Base-by-base conservation (phyloP, 2,113 vertebrate species). In the Eublepharis macularius region DNA sequence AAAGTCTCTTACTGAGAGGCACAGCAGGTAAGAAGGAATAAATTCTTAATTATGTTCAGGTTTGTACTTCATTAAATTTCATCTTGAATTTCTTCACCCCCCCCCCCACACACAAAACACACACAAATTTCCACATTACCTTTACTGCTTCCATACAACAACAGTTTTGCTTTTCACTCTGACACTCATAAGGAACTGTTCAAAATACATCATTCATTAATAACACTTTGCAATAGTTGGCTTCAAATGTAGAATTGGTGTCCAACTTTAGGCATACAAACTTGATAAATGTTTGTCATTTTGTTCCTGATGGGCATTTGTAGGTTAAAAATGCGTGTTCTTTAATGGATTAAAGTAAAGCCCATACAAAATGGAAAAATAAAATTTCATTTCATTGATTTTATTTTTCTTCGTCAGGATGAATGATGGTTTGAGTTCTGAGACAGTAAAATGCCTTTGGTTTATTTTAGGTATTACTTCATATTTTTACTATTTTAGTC, bases 351-450 rank as follows among this genome's bases (percentile, higher is more conserved):
- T 74, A 78, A 74, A 77, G 63, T 72, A 89, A 41, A 92, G 73
- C 63, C 63, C 75, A 84, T 90, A 29, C 66, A 78, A 81, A 39
- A 49, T 21, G 12, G 80, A 72, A 81, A 81, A 90, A 6, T 57
- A 70, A 45, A 72, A 63, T 69, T 86, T 45, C n/a, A 39, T 41
- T 26, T 34, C 87, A 86, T 14, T 80, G 90, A 94, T 84, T 92
- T 70, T 41, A 80, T 74, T 73, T 92, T 88, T 83, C 85, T 88
- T 51, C 11, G 12, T 45, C 29, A 86, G n/a, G 36, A 90, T 86
- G 85, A 91, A 78, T 83, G 86, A 86, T 87, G 39, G 45, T 85
- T 89, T 85, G 78, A 89, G 84, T 74, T 86, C 87, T 1, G 32
- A 74, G 70, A 69, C 68, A 83, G 43, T 68, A 90, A 88, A 82